Evolutionary conservation across 1,140 invertebrate genomes (phyloP), one percentile per base, ranked within the genome.

Genomic region (Propsilocerus akamusi): DNA sequence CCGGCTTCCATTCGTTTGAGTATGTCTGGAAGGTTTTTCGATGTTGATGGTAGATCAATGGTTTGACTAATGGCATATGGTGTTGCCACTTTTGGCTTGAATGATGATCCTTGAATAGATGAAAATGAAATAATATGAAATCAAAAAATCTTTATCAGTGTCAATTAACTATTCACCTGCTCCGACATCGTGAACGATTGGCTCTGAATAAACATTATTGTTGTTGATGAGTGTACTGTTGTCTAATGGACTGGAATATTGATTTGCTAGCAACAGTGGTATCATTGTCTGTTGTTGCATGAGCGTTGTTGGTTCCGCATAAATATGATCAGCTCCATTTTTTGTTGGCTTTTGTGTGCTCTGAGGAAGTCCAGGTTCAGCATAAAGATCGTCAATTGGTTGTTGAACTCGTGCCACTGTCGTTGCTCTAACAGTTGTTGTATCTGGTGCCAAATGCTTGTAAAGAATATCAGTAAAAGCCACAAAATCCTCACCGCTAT

Each of bases 221-320:
- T 49, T 49, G 14, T 49, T 41, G 34, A 41, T 17, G 14, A 7
- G 17, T 17, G 17, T 17, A 41, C 49, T 51, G 1, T 26, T 37
- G 51, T 60, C 56, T 11, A 51, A 48, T 23, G 58, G 60, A 14
- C 51, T 53, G 4, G 59, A 54, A 37, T 63, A 63, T 8, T 59
- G 54, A 32, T 54, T 54, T 11, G 30, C 24, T n/a, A 63, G 46
- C 14, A 61, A 17, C 12, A 41, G 17, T 41, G 34, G 34, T 8
- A 41, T 41, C 34, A 41, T 41, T 41, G 34, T 41, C 34, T 41
- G 24, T n/a, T 56, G 59, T 14, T 52, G 56, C 30, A 58, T 53
- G 3, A 41, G 48, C 34, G 51, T 53, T 20, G 24, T 47, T 4
- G 52, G 56, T 49, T 60, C 59, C 23, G 59, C 49, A 48, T 61